Conservation (phyloP, 2,888 invertebrate species). For the Chalcosyrphus nemorum region DNA sequence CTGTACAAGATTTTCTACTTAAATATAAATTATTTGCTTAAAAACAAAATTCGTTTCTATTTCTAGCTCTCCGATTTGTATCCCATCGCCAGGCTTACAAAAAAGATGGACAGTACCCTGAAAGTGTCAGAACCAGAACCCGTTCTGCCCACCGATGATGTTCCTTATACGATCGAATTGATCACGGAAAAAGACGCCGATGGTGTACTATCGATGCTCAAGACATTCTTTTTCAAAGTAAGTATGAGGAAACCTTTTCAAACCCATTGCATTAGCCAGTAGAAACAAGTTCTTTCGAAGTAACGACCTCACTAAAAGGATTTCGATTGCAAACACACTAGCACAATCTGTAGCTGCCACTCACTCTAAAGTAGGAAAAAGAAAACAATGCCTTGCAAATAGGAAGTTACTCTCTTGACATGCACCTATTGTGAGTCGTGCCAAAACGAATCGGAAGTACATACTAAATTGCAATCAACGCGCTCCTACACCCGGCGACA, state of each 20-base stretch:
- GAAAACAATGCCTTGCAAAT: constrained; percentile 22
- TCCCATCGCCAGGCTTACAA: constrained; percentile 80
- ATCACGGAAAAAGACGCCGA: constrained; percentile 83
- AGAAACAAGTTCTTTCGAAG: not conserved
- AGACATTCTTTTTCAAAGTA: constrained; percentile 84
- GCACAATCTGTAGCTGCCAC: not conserved
- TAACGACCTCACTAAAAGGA: constrained; percentile 28
- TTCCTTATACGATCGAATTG: constrained; percentile 80
- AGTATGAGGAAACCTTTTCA: constrained; percentile 36
- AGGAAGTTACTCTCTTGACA: constrained; percentile 55
- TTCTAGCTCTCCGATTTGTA: constrained; percentile 80
- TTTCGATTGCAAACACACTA: not conserved
- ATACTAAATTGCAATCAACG: constrained; percentile 7
- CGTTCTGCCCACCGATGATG: constrained; percentile 70
- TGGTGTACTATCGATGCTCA: constrained; percentile 84
- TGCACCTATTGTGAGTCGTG: constrained; percentile 51
- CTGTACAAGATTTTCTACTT: too few species aligned
- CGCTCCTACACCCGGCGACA: constrained; percentile 21
- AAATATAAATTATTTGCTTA: too few species aligned
- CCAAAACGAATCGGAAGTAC: constrained; percentile 59
- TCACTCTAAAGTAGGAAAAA: constrained; percentile 6
- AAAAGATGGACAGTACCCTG: constrained; percentile 80
- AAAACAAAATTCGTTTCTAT: too few species aligned
- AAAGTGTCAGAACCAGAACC: constrained; percentile 76
- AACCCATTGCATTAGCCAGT: not conserved